phyloP scores from a whole-genome alignment of 2,888 invertebrate genomes.

The Rhagophthalmus giganteus region DNA sequence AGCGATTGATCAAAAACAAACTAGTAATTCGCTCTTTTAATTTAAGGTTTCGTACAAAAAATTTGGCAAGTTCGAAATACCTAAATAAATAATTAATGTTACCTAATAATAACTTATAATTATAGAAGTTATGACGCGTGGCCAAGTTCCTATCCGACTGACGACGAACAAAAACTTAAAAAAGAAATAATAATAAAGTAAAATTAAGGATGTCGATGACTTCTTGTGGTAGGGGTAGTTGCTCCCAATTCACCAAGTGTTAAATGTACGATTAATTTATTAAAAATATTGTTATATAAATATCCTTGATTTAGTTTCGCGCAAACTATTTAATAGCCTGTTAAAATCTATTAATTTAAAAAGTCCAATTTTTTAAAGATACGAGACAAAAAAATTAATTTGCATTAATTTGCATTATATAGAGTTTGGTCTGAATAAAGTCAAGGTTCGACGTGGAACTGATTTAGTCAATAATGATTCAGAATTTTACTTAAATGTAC shows the following conservation, averaged over 20 bases:
- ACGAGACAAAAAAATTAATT: not conserved
- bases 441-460: not conserved
- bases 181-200: not conserved
- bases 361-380: not conserved
- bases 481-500: not conserved
- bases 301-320: not conserved
- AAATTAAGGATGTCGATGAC: too few relatives aligned
- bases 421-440: not conserved
- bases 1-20: too few relatives aligned
- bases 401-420: slow-evolving; percentile 1
- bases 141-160: too few relatives aligned
- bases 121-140: too few relatives aligned
- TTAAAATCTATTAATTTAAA: slow-evolving; percentile 1
- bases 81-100: too few relatives aligned
- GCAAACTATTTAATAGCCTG: not conserved
- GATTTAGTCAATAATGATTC: not conserved
- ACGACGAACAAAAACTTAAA: too few relatives aligned
- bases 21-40: too few relatives aligned
- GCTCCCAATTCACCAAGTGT: too few relatives aligned
- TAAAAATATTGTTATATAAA: not conserved
- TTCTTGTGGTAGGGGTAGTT: too few relatives aligned
- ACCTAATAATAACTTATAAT: too few relatives aligned
- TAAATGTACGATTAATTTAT: not conserved
- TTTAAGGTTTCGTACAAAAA: too few relatives aligned
- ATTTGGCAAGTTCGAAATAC: too few relatives aligned